Conservation (phyloP, 2,113 vertebrate genomes). For the Arizona elegans region DNA sequence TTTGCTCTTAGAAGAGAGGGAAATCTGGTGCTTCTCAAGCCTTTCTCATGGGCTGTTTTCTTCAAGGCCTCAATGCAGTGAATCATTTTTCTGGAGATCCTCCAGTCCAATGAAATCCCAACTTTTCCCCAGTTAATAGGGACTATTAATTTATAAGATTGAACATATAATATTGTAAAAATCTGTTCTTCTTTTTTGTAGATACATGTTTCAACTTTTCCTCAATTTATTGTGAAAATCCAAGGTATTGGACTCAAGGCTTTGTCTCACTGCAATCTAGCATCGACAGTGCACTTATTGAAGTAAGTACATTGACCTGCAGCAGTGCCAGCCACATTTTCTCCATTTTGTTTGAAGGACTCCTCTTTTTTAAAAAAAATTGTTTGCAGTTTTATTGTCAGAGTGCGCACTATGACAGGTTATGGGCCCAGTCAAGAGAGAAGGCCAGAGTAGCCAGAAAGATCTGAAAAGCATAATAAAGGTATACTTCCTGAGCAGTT, state of each 20-base stretch:
- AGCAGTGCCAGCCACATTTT: not conserved
- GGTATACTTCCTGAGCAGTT: no score
- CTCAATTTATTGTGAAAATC: not conserved
- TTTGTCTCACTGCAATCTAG: conserved; percentile 71
- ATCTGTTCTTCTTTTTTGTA: not conserved
- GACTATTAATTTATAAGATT: not conserved
- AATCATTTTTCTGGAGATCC: not conserved
- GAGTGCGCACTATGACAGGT: no score
- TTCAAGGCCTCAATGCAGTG: not conserved
- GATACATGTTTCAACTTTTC: conserved; percentile 38
- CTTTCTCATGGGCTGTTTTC: not conserved
- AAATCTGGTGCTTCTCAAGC: not conserved
- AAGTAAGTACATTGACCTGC: conserved; percentile 57
- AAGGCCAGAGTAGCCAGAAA: not conserved
- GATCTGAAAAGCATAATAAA: no score
- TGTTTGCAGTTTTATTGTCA: not conserved
- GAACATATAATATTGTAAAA: no score
- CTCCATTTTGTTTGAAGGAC: fast-evolving
- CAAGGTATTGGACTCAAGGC: conserved; percentile 62
- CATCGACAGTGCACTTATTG: conserved; percentile 72
- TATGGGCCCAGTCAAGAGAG: no score
- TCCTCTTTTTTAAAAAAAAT: not conserved
- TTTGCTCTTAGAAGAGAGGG: not conserved
- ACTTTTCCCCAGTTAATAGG: not conserved
- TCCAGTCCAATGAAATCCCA: not conserved